Base-by-base conservation (phyloP, 2,113 vertebrate genomes). In the Oophaga pumilio region DNA sequence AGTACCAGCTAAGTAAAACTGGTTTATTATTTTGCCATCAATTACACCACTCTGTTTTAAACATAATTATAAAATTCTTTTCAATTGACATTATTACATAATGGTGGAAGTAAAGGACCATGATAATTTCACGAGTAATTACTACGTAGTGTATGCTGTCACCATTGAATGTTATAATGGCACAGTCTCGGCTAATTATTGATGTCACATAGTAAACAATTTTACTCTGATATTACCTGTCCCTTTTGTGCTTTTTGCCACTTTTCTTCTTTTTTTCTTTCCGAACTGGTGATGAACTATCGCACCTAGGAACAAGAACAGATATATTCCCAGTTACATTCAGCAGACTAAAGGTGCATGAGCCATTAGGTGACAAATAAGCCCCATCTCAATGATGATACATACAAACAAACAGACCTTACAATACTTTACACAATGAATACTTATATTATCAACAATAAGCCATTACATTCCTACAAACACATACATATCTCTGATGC, bases 231-330 rank as follows among this genome's bases (percentile, higher is more conserved):
- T 17, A 88, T 76, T 94, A 98, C 97, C 98, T 97, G 94, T 97
- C 97, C 89, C 97, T 93, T 89, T 97, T 98, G 92, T 97, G 98
- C 92, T 97, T 98, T 94, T 97, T 99, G 89, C 96, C 93, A 81
- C 94, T 94, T 92, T 97, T 96, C 90, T 97, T 97, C 90, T 97
- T 98, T 93, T 97, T 99, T 90, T 97, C 97, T 92, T 97, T 97
- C 91, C 96, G 97, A 89, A 95, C 92, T 52, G 97, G 96, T 26
- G 97, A 98, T 22, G 96, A 94, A 91, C 97, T 98, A 92, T 96
- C 97, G 4, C 96, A 96, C 89, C 98, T 98, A 89, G 13, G 52
- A 62, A 64, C 1, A 77, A 88, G 84, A 10, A 59, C 7, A 43
- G 53, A 57, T 68, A 78, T 59, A 68, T 4, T 68, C 13, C 22